Evolutionary conservation across 2,113 vertebrate genomes (phyloP), one percentile per base, ranked within the genome.

Genomic region (Dolichallabes microphthalmus): DNA sequence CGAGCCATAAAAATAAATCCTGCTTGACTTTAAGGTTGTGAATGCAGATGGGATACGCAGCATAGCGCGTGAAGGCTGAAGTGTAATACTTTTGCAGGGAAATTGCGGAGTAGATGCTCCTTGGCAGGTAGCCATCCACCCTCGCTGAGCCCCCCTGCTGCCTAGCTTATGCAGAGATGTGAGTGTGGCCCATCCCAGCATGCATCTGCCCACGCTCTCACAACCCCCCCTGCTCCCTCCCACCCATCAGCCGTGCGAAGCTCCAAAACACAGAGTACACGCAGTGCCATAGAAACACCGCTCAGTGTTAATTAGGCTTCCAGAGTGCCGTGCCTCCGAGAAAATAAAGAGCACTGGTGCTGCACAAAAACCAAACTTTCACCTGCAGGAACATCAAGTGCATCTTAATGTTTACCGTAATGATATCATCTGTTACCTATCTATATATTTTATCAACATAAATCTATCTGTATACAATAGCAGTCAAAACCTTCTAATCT

Each of bases 271-370:
- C 86, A 60, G 14, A 81, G 85, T 89, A 87, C 90, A 86, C 86
- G 64, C 80, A 89, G 82, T 88, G 82, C 91, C 88, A 85, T 80
- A 86, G 87, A 88, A 91, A 89, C 75, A 68, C 90, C 85, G 87
- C 91, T 86, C 89, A 82, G 87, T 77, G 15, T 88, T 94, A 92
- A 93, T 94, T 92, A 93, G 88, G 87, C 92, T 90, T 92, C 93
- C 89, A 90, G 91, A 90, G 90, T 88, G 87, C 85, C 89, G 87
- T 58, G 22, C 87, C 84, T 90, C 91, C 50, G 91, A 91, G 91
- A 93, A 92, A 93, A 93, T 92, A 93, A 71, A 85, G 90, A 85
- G 30, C 71, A 27, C 75, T 82, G 90, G 89, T 91, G 84, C 87
- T 90, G 83, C 82, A 77, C 82, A 87, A 83, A 82, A 86, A 88